Evolutionary conservation across 2,888 invertebrate genomes (phyloP), one percentile per base, ranked within the genome.

Genomic region (Parnassius smintheus): DNA sequence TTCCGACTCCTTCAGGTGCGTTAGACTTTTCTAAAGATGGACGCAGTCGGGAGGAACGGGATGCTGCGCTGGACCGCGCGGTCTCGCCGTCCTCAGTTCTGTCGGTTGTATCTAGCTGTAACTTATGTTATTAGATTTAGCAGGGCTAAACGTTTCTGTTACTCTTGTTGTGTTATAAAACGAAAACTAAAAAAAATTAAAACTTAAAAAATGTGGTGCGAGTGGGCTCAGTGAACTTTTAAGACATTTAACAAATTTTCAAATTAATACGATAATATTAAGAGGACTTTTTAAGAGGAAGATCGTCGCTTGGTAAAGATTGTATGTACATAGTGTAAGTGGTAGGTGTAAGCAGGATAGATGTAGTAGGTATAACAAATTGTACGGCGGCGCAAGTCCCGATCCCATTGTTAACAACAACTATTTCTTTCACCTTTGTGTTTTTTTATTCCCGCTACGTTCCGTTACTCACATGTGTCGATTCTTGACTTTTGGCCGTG

Each of bases 181-280:
- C 70, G 75, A 78, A 76, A 78, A 74, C 69, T 71, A 77, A 76
- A 75, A 74, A 57, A 70, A 73, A 72, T 35, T 35, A 70, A 62
- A 70, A 50, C 72, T 75, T 73, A 74, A 77, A 76, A 75, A 75
- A 76, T 73, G 86, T 86, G 89, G 88, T 87, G 91, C 85, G 87
- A 87, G 88, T 88, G 90, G 82, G 82, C 82, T 78, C 85, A 83
- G 88, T 88, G 90, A 83, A 82, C 80, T 81, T 82, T 35, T 85
- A 85, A 88, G 91, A 91, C 90, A 86, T 88, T 91, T 91, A 91
- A 91, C 90, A 90, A 91, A 91, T 91, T 91, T 88, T 89, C 86
- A 88, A 89, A 89, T 91, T 85, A 86, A 90, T 88, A 88, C 76
- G 82, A 85, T 85, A 84, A 86, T 88, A 87, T 84, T 90, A 91